Conservation (phyloP, 2,113 vertebrate genomes). For the Vireo altiloquus region DNA sequence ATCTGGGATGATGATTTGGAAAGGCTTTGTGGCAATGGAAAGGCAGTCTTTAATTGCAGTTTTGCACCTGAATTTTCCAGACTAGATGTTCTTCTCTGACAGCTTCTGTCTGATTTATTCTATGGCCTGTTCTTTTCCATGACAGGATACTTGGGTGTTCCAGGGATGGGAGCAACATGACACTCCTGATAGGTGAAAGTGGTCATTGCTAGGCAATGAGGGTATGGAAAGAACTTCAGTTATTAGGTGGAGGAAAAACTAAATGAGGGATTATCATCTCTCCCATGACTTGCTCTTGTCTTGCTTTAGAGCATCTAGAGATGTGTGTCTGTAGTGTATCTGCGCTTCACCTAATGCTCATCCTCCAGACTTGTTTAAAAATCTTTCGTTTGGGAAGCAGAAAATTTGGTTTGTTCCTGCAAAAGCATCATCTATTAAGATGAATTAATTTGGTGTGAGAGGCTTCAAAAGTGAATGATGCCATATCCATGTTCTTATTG, state of each 20-base stretch:
- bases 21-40: neutral
- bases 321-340: neutral
- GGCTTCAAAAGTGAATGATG: neutral
- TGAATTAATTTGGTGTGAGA: neutral
- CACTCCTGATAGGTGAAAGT: neutral
- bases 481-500: neutral
- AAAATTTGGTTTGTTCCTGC: neutral
- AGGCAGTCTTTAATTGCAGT: neutral
- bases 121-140: fast-evolving
- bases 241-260: neutral
- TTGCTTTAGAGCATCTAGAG: neutral
- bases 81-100: neutral
- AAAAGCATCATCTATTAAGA: neutral
- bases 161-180: fast-evolving
- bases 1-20: neutral
- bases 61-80: neutral
- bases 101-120: neutral
- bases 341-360: neutral
- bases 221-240: neutral
- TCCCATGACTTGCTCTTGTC: fast-evolving
- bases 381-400: neutral
- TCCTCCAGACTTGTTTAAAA: neutral
- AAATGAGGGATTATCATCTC: neutral
- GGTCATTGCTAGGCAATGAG: neutral
- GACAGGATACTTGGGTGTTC: neutral